phyloP scores from a whole-genome alignment of 2,797 vertebrate species.

The Cichlasoma orientale region DNA sequence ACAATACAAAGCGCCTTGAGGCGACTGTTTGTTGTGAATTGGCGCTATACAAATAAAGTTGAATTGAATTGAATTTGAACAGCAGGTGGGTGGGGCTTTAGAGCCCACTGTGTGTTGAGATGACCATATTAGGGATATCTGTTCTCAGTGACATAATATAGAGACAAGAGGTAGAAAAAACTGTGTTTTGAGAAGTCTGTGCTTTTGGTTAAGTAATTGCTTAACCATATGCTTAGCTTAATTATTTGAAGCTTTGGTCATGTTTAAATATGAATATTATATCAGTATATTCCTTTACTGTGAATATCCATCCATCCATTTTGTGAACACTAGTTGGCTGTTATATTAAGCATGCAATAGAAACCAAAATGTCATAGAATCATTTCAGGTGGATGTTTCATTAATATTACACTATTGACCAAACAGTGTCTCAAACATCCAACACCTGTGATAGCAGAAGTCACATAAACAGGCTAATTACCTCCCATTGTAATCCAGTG shows the following conservation, averaged over 20 bases:
- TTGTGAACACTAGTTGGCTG: not conserved
- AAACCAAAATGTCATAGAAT: not conserved
- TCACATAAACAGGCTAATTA: conserved; percentile 45
- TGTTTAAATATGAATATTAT: not conserved
- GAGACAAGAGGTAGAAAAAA: too few relatives aligned
- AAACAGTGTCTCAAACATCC: not conserved
- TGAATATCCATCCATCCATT: not conserved
- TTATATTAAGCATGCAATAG: not conserved
- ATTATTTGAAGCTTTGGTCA: not conserved
- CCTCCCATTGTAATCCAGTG: conserved; percentile 25
- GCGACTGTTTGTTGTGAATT: too few relatives aligned
- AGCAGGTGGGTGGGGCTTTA: not conserved
- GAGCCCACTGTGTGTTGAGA: too few relatives aligned
- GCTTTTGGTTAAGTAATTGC: not conserved
- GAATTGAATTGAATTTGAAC: not conserved
- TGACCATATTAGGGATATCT: too few relatives aligned
- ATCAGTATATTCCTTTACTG: too few relatives aligned
- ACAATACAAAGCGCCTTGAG: too few relatives aligned
- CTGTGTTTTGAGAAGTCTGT: not conserved
- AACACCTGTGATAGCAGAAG: conserved; percentile 21
- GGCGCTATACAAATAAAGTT: too few relatives aligned
- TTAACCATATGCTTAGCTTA: not conserved
- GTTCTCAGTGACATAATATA: too few relatives aligned
- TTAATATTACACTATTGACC: not conserved
- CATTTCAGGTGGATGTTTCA: conserved; percentile 7